These are phyloP conservation scores for Neodiprion fabricii DNA, from an alignment of 1,140 invertebrate species.

Conservation along the genomic window DNA sequence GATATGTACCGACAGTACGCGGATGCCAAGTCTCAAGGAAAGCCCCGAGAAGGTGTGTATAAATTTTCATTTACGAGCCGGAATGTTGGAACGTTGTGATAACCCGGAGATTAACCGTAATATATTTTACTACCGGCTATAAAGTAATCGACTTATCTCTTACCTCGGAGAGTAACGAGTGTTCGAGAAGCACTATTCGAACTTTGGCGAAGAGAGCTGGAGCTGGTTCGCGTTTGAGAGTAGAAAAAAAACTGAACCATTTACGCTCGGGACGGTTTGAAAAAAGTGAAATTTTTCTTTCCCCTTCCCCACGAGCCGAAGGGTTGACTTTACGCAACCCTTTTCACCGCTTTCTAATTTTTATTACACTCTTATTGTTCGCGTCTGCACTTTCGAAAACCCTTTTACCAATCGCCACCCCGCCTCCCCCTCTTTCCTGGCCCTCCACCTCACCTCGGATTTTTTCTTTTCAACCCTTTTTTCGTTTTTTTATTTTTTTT, in stretches of 20 bases:
- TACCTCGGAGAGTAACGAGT: constrained; percentile 23
- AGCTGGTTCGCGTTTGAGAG: constrained; percentile 27
- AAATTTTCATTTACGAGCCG: no score
- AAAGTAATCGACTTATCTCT: constrained; percentile 49
- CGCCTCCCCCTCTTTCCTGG: constrained; percentile 14
- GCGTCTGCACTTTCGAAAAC: constrained; percentile 43
- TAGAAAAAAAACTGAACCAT: constrained; percentile 39
- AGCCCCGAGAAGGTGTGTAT: no score
- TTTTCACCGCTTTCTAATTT: constrained; percentile 51
- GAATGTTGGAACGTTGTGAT: not conserved
- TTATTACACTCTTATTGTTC: constrained; percentile 35
- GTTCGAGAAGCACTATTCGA: no score
- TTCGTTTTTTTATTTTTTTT: constrained; percentile 30
- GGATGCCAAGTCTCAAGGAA: no score
- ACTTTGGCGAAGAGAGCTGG: no score
- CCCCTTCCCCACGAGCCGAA: not conserved
- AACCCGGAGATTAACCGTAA: not conserved
- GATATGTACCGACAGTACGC: no score
- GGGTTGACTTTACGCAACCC: constrained; percentile 33
- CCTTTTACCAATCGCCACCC: constrained; percentile 32
- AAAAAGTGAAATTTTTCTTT: constrained; percentile 42
- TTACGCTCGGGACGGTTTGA: constrained; percentile 13
- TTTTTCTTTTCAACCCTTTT: constrained; percentile 45
- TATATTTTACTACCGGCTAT: constrained; percentile 39
- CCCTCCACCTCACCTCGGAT: not conserved